phyloP scores from a whole-genome alignment of 92 coral and sea anemone genomes.

The Montipora capitata region DNA sequence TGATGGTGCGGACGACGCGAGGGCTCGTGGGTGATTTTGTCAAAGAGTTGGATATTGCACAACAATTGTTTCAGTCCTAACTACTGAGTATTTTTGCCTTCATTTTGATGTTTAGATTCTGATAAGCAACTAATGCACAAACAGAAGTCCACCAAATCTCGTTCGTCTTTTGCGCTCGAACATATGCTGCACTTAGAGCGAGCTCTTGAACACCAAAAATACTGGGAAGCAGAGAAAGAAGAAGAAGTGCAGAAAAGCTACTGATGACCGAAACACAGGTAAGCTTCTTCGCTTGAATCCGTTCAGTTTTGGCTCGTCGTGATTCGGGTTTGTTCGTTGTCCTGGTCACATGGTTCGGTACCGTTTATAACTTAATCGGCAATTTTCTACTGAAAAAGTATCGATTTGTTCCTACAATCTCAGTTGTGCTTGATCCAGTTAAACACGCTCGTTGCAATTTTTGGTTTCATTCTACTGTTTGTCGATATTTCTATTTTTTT shows the following conservation, averaged over 20 bases:
- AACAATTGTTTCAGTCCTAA: too few species aligned
- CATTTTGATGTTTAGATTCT: slow-evolving; percentile 5
- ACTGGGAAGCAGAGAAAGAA: slow-evolving; percentile 66
- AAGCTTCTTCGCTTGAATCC: not conserved
- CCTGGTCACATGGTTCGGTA: not conserved
- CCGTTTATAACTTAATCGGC: too few species aligned
- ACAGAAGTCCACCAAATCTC: slow-evolving; percentile 17
- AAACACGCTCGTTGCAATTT: too few species aligned
- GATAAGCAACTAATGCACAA: not conserved
- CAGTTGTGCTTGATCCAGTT: too few species aligned
- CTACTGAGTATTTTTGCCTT: not conserved
- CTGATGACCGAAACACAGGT: slow-evolving; percentile 64
- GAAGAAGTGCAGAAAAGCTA: slow-evolving; percentile 31
- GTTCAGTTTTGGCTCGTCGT: not conserved
- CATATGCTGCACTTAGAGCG: slow-evolving; percentile 59
- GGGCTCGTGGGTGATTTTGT: too few species aligned
- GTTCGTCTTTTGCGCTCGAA: slow-evolving; percentile 58
- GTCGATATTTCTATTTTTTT: too few species aligned
- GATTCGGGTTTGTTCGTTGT: not conserved
- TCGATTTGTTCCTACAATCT: too few species aligned
- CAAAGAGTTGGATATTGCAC: too few species aligned
- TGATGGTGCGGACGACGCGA: too few species aligned
- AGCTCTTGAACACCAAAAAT: slow-evolving; percentile 61
- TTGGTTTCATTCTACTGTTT: too few species aligned
- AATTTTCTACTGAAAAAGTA: too few species aligned